Evolutionary conservation across 2,113 vertebrate genomes (phyloP), one percentile per base, ranked within the genome.

Genomic region (Nipponia nippon): DNA sequence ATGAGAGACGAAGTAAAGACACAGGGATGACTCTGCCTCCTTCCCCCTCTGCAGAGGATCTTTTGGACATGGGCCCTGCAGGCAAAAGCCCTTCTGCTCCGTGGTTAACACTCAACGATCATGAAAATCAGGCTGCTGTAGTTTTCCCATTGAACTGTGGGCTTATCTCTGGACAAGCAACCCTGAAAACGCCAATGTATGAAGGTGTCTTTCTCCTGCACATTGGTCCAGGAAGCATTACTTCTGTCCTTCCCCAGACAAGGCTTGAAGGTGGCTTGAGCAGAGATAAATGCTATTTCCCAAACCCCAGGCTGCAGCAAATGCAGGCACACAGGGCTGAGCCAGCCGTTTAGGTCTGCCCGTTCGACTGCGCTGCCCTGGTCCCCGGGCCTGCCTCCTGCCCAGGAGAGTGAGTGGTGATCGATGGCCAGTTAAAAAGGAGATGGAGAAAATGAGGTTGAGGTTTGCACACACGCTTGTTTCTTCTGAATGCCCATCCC

Each of bases 291-390:
- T 6, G 32, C 19, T 66, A 36, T 42, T 89, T 65, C 63, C 76
- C 15, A 62, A 27, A 53, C 34, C 42, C 36, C 16, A 61, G 52
- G 36, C 36, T 61, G 13, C 22, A 63, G 38, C 25, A 58, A 32
- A 32, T 0, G 7, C 8, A 13, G 18, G 42, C 71, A 49, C 30
- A 4, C 0, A 0, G 29, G 44, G 38, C 52, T 63, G 27, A 6
- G 11, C 16, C 56, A 65, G 67, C 17, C 5, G 0, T 11, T 7
- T 3, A 34, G 29, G 34, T n/a, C 38, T 46, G 9, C 30, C 15
- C 5, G 8, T 29, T 21, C 2, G 10, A 26, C 26, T 27, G 55
- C 30, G 0, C 2, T 23, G 30, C 52, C 17, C 52, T 1, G 1
- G 6, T 29, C 65, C 25, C 47, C 42, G 36, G 36, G 29, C 29